A percentile compares a stretch with the other conserved stretches of the same genome.
phyloP scores from a whole-genome alignment of 2,797 vertebrate species.

The Betta splendens region DNA sequence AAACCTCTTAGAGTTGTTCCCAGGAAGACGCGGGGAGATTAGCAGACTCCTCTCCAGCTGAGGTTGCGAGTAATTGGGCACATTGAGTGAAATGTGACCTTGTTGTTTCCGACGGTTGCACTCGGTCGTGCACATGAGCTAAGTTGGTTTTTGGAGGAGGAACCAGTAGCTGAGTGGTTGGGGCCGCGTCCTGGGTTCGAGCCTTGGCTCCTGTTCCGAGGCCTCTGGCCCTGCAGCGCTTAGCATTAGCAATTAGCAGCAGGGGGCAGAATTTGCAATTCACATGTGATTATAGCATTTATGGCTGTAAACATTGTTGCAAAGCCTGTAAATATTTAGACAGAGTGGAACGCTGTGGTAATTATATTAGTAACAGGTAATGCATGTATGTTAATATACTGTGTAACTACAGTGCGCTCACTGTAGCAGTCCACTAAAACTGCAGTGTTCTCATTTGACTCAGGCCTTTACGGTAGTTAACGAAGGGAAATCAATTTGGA shows the following conservation, averaged over 20 bases:
- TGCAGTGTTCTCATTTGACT: not conserved
- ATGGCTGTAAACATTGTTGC: no score
- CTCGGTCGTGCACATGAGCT: not conserved
- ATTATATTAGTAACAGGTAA: no score
- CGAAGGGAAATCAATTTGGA: conserved; percentile 40
- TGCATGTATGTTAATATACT: no score
- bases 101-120: conserved; percentile 11
- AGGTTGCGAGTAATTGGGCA: conserved; percentile 25
- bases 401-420: not conserved
- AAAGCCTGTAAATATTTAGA: no score
- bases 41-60: conserved; percentile 20
- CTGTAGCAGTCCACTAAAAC: not conserved
- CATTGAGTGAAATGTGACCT: conserved; percentile 21
- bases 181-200: no score
- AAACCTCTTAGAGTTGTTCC: conserved; percentile 20
- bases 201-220: no score
- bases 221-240: no score
- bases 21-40: conserved; percentile 21
- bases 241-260: not conserved
- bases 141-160: not conserved
- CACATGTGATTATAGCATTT: no score
- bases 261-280: not conserved
- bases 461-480: conserved; percentile 4
- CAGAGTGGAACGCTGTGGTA: no score
- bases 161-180: not conserved